Evolutionary conservation across 1,140 invertebrate species (phyloP), one percentile per base, ranked within the genome.

Genomic region (Drosophila repletoides): DNA sequence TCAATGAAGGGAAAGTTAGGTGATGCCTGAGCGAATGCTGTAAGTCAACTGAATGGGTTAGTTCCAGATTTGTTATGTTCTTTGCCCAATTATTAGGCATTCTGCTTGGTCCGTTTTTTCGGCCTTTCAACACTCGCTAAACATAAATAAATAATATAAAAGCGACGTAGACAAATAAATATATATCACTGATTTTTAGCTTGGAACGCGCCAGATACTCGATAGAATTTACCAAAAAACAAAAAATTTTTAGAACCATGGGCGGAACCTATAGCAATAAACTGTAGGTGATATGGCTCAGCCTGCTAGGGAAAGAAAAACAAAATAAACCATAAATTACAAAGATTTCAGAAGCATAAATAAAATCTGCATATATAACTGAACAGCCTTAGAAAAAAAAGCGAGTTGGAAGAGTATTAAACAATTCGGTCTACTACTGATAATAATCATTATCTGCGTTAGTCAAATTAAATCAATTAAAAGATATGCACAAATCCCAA

Each of bases 141-240:
- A 60, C 61, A 84, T 84, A 84, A 86, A 84, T 86, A 84, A 86
- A 75, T 84, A 80, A 79, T 86, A 75, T 80, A 64, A 72, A 80
- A 65, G 72, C 75, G 75, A 69, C 72, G 75, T 61, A 72, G 71
- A 64, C 77, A 80, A 84, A 84, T 84, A 84, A 72, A 80, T 86
- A 86, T 75, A 80, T 83, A 63, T 55, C 46, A 64, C 48, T 41
- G 63, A 79, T 70, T 59, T 70, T 66, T 60, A 28, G 56, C 49
- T 61, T 34, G 45, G 24, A 56, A 53, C 38, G 65, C 53, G 43
- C 10, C 46, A 26, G n/a, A 41, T 52, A 36, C 34, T 55, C 46
- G 43, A n/a, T n/a, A n/a, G n/a, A 38, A 36, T 46, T 31, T 26
- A 59, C 56, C 61, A 72, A 58, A 59, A 55, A 29, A 40, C 6